These are phyloP conservation scores for Antheraea pernyi DNA, from an alignment of 1,140 invertebrate species.

Conservation along the genomic window DNA sequence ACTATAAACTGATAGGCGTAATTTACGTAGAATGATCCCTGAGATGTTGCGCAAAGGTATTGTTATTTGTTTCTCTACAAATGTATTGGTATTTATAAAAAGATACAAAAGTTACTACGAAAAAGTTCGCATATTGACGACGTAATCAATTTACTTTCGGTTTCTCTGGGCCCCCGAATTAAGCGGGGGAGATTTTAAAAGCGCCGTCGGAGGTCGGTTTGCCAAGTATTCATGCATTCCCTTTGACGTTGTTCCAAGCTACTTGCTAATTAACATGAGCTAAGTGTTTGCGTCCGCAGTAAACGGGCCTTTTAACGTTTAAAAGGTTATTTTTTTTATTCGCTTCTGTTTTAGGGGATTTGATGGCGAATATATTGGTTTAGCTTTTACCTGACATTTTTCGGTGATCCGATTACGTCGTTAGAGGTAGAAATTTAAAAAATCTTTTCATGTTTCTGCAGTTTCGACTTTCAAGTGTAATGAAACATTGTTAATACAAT, in stretches of 20 bases:
- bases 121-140: conserved; percentile 66
- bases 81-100: neutral
- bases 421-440: conserved; percentile 34
- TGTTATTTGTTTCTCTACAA: neutral
- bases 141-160: conserved; percentile 75
- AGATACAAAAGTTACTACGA: conserved; percentile 22
- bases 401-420: conserved; percentile 51
- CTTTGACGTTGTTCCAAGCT: conserved; percentile 73
- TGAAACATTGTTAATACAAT: neutral
- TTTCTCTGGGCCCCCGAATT: conserved; percentile 71
- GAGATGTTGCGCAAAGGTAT: too few species aligned
- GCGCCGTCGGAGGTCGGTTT: conserved; percentile 68
- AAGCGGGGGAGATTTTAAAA: conserved; percentile 76
- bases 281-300: conserved; percentile 78
- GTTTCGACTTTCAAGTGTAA: neutral
- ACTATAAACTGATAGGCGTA: too few species aligned
- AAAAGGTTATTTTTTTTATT: conserved; percentile 70
- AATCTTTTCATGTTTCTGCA: neutral
- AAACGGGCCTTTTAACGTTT: conserved; percentile 78
- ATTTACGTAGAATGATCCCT: too few species aligned
- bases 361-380: conserved; percentile 68
- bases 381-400: conserved; percentile 63
- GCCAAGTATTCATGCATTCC: conserved; percentile 76
- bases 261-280: conserved; percentile 76
- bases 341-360: conserved; percentile 62